Evolutionary conservation across 2,113 vertebrate species (phyloP).

Genomic region (Phyllostomus hastatus): DNA sequence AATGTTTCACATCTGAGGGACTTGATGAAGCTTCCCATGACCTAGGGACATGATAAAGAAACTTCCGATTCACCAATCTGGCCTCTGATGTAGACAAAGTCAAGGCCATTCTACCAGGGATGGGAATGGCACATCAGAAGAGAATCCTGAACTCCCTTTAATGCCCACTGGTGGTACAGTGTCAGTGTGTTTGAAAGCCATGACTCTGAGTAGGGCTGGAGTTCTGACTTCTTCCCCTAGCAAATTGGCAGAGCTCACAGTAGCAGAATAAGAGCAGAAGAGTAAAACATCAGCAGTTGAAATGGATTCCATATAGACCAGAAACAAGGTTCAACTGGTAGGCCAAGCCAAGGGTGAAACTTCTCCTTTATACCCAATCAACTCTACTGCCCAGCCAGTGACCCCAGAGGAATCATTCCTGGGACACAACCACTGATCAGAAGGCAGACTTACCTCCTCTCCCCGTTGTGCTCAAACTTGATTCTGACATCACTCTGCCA

Average conservation of each 20-base stretch:
- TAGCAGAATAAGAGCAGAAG: background rate
- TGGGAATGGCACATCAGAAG: background rate
- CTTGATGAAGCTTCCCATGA: constrained; percentile 10
- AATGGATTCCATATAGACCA: constrained; percentile 1
- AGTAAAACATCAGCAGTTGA: constrained; percentile 20
- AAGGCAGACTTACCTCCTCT: constrained; percentile 88
- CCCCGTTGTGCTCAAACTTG: constrained; percentile 96
- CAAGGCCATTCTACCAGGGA: background rate
- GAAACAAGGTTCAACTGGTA: background rate
- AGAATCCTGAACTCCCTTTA: background rate
- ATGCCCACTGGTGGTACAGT: background rate
- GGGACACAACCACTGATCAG: background rate
- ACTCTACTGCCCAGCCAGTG: background rate
- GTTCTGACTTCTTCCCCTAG: background rate
- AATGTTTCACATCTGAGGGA: constrained; percentile 4
- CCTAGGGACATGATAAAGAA: constrained; percentile 12
- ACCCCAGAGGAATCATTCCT: background rate
- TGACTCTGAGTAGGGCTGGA: background rate
- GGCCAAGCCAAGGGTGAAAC: background rate
- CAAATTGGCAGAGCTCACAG: background rate
- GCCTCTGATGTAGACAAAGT: background rate
- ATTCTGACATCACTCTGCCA: constrained; percentile 94
- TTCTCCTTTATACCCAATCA: background rate
- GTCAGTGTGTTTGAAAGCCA: background rate
- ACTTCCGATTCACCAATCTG: background rate